Conservation (phyloP, 2,888 invertebrate species). For the Drosophila kambysellisi region DNA sequence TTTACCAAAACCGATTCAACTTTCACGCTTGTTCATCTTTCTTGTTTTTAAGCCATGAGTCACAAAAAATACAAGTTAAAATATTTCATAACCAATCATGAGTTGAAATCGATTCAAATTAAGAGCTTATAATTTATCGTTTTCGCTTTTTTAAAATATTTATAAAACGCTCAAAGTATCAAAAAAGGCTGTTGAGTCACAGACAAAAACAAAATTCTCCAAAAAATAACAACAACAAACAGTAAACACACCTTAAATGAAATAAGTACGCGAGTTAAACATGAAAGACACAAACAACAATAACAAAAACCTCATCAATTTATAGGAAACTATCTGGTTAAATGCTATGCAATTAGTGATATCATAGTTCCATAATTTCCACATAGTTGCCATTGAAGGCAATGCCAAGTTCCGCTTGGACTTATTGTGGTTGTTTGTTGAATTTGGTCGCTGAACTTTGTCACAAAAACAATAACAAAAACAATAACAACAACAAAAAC, state of each 20-base stretch:
- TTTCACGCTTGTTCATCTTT: not conserved
- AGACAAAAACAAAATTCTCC: not conserved
- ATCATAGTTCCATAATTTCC: slow-evolving; percentile 49
- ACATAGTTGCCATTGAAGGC: slow-evolving; percentile 39
- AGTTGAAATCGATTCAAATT: not conserved
- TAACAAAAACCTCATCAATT: slow-evolving; percentile 37
- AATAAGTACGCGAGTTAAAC: slow-evolving; percentile 15
- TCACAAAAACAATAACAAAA: slow-evolving; percentile 25
- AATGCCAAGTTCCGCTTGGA: slow-evolving; percentile 42
- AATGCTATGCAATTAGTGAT: slow-evolving; percentile 61
- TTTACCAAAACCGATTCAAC: not conserved
- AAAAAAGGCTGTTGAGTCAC: slow-evolving; percentile 7
- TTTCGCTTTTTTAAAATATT: not conserved
- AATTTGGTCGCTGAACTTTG: slow-evolving; percentile 51
- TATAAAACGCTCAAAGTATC: not conserved
- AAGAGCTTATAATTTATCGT: not conserved
- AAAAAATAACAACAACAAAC: not conserved
- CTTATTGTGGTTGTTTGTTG: slow-evolving; percentile 20
- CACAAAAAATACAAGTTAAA: not conserved
- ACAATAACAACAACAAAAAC: slow-evolving; percentile 7
- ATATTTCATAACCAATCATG: not conserved
- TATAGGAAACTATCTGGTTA: slow-evolving; percentile 41
- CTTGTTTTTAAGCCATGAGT: not conserved
- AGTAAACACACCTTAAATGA: slow-evolving; percentile 31
- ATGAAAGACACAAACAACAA: not conserved